Evolutionary conservation across 2,888 invertebrate species (phyloP), one percentile per base, ranked within the genome.

Genomic region (Hypercompe scribonia): DNA sequence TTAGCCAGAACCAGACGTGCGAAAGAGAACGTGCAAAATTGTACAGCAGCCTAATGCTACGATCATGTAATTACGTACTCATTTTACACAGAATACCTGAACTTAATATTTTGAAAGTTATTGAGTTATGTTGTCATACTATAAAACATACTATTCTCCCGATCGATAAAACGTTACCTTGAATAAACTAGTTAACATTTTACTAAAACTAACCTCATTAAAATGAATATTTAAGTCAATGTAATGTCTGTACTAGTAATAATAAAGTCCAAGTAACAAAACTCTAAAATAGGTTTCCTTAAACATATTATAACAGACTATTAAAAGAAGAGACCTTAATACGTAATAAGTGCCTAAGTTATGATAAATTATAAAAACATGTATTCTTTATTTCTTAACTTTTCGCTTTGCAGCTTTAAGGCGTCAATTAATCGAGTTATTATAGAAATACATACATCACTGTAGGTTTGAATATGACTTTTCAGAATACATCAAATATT

Each of bases 81-180:
- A 4, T 46, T 46, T 21, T 1, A 46, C 21, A 4, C 21, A 21
- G 4, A 21, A 46, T n/a, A n/a, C n/a, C n/a, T n/a, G 1, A 24
- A 24, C 7, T 24, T 24, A 24, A 50, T n/a, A 61, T 61, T 61
- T n/a, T 61, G 18, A 7, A 18, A 31, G 2, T 36, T 24, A 36
- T 36, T 24, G 24, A 24, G 24, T n/a, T 36, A 1, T 65, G 64
- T 36, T 65, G 24, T 65, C 36, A 36, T 36, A n/a, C 36, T 65
- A 11, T 65, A 36, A 65, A n/a, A 36, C 24, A 36, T 65, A 64
- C 33, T 64, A 24, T 64, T 15, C 21, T 18, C 13, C 18, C n/a
- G 65, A 70, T 70, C 70, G 31, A 70, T 70, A 65, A 2, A 34
- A 65, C 21, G n/a, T 65, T 70, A 65, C 70, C 70, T 70, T 70